A percentile compares a stretch with the other conserved stretches of the same genome.
Conservation (phyloP, 2,113 vertebrate species). For the Chauna torquata region DNA sequence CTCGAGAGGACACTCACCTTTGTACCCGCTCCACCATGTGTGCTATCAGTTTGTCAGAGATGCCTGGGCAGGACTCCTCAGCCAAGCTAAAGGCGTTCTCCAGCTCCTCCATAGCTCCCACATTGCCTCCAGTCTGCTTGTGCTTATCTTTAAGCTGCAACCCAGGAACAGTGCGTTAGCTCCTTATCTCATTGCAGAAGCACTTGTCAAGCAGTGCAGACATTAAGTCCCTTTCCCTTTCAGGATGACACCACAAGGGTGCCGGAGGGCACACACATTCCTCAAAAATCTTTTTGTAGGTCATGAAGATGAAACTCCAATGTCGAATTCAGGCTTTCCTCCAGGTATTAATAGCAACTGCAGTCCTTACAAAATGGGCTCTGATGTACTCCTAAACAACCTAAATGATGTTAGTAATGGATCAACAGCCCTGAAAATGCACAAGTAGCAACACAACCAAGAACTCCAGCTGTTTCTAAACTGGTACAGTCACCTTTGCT, state of each 20-base stretch:
- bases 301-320: not conserved
- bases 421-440: not conserved
- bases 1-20: conserved; percentile 72
- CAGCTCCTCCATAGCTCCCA: conserved; percentile 93
- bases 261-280: not conserved
- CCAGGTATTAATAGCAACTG: not conserved
- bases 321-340: not conserved
- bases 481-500: not conserved
- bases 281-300: not conserved
- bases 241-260: not conserved
- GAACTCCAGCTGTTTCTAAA: not conserved
- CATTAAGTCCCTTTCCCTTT: not conserved
- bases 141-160: conserved; percentile 90
- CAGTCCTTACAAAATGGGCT: not conserved
- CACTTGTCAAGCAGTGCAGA: not conserved
- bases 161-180: not conserved
- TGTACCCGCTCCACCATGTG: conserved; percentile 93
- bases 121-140: conserved; percentile 82
- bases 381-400: not conserved
- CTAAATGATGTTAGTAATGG: not conserved
- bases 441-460: not conserved
- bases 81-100: conserved; percentile 96
- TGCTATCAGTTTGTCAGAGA: conserved; percentile 92
- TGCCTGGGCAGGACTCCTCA: conserved; percentile 94
- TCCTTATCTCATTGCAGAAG: not conserved